Conservation (phyloP, 1,140 invertebrate genomes). For the Aphaenogaster floridana region DNA sequence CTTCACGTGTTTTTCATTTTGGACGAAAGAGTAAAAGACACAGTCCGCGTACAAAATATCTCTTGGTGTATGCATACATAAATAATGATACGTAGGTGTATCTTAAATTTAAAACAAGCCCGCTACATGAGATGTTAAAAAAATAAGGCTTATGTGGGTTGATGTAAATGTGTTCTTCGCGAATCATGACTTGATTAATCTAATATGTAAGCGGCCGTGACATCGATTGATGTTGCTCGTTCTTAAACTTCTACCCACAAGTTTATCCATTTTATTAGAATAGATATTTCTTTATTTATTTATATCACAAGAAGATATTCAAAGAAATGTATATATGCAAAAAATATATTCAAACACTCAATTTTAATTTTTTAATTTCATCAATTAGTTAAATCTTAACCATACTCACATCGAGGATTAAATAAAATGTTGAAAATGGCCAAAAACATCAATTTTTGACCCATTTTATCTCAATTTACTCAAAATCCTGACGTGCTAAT, state of each 20-base stretch:
- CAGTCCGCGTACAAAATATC: no score
- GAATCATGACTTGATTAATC: constrained; percentile 18
- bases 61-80: no score
- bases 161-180: constrained; percentile 27
- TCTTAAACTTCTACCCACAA: neutral
- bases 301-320: neutral
- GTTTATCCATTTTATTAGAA: neutral
- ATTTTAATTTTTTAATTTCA: constrained; percentile 1
- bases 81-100: neutral
- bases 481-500: no score
- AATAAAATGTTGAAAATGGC: no score
- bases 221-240: neutral
- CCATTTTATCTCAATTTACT: no score
- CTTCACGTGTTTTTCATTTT: no score
- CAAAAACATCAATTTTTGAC: no score
- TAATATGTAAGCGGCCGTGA: constrained; percentile 21
- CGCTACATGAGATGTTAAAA: neutral
- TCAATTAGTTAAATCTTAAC: neutral
- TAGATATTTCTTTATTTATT: neutral
- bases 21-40: no score
- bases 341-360: neutral
- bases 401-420: neutral
- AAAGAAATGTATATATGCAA: neutral
- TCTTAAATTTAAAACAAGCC: constrained; percentile 5
- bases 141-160: constrained; percentile 12